Evolutionary conservation across 2,888 invertebrate species (phyloP), one percentile per base, ranked within the genome.

Genomic region (Steinernema carpocapsae): DNA sequence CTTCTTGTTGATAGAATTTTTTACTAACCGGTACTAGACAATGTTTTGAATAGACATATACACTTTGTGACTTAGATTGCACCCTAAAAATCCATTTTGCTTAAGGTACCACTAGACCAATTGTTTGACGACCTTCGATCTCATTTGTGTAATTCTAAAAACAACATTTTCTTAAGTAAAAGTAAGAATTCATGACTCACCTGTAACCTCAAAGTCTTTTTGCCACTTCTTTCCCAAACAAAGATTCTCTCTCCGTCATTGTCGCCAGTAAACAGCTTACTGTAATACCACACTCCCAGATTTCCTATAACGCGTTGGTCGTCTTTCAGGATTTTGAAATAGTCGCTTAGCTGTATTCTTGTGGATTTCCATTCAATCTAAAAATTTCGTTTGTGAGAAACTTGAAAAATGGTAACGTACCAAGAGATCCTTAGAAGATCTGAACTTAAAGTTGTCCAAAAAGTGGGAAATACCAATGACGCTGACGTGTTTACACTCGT

Each of bases 281-380:
- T 64, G 64, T 64, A 64, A n/a, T 32, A 64, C 64, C 64, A 64
- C 32, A 64, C 64, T 1, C 64, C 64, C 32, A 64, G 32, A 17
- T 64, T 29, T 6, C 64, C 64, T 4, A 64, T 32, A 2, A 64
- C 64, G 3, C 64, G 4, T n/a, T 64, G 64, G 64, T 64, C 64
- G 32, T 64, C 64, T 17, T 64, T 64, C 2, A 64, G 64, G 37
- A 32, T 37, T n/a, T 64, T 64, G 64, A 64, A 64, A n/a, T 64
- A 64, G 64, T 64, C 64, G 64, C 64, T 64, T 2, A 64, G 64
- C 37, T 64, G 64, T 64, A 64, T 64, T 32, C 64, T 64, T 6
- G 64, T 29, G 1, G 64, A 64, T n/a, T 64, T 64, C 64, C 64
- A 64, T n/a, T 64, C 64, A 32, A 64, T 64, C 64, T 64, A 19